Conservation (phyloP, 1,140 invertebrate species). For the Odontomachus brunneus region DNA sequence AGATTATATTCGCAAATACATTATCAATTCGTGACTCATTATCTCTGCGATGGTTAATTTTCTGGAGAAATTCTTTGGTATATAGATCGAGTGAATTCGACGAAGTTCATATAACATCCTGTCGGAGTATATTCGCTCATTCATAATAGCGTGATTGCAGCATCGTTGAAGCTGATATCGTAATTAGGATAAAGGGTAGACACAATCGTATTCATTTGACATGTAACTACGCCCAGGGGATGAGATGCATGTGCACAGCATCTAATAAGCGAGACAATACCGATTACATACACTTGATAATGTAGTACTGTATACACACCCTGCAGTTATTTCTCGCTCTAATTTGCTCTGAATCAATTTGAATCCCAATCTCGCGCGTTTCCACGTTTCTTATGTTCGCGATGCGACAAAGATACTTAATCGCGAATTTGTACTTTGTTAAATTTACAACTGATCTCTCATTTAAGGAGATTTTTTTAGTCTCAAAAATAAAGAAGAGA, state of each 20-base stretch:
- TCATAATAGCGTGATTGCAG: neutral
- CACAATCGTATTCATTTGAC: neutral
- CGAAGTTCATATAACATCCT: neutral
- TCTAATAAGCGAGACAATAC: neutral
- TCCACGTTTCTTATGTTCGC: neutral
- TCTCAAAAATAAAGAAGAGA: neutral
- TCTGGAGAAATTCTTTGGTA: neutral
- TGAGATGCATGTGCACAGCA: neutral
- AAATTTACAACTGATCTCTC: conserved; percentile 69
- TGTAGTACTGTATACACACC: neutral
- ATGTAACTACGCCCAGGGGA: neutral
- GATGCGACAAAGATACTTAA: conserved; percentile 67
- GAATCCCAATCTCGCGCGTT: conserved; percentile 23
- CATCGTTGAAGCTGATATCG: neutral
- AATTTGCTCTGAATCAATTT: neutral
- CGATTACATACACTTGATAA: conserved; percentile 11
- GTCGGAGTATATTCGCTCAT: neutral
- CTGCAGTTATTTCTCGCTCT: neutral
- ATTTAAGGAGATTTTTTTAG: conserved; percentile 64
- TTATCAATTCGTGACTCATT: no score
- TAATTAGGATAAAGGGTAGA: neutral
- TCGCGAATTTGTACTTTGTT: conserved; percentile 79
- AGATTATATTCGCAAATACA: no score
- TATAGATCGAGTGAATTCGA: neutral
- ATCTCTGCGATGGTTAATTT: no score